Conservation (phyloP, 2,888 invertebrate genomes). For the Eristalis tenax region DNA sequence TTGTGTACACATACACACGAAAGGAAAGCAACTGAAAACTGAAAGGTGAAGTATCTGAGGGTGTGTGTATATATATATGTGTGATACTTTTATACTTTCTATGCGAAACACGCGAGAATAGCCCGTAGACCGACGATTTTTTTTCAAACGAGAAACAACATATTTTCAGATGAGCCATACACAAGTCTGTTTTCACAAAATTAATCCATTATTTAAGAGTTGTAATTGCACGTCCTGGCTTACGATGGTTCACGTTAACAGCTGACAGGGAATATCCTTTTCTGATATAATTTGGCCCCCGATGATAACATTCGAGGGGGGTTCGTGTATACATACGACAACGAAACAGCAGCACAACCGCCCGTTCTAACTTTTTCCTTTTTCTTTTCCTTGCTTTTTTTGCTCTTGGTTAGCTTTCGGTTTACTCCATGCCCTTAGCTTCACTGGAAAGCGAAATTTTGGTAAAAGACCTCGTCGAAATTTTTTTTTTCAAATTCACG, state of each 20-base stretch:
- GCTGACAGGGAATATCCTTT: conserved; percentile 52
- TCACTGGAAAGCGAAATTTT: conserved; percentile 35
- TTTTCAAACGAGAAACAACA: conserved; percentile 36
- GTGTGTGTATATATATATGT: conserved; percentile 41
- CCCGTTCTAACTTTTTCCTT: conserved; percentile 5
- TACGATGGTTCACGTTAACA: conserved; percentile 23
- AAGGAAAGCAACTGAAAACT: conserved; percentile 30
- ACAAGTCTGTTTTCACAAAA: conserved; percentile 39
- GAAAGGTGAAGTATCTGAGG: conserved; percentile 54
- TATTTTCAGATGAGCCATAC: conserved; percentile 17
- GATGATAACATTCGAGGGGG: conserved; percentile 63
- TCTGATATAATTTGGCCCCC: conserved; percentile 43
- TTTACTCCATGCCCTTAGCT: conserved; percentile 13
- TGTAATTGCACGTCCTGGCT: conserved; percentile 24
- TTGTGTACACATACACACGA: conserved; percentile 45
- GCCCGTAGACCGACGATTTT: conserved; percentile 26
- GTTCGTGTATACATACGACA: conserved; percentile 63
- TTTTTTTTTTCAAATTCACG: not conserved
- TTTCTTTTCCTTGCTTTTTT: not conserved
- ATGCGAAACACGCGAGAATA: conserved; percentile 65
- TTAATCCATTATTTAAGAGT: conserved; percentile 35
- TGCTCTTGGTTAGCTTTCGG: not conserved
- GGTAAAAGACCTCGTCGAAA: not conserved
- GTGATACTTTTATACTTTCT: conserved; percentile 41
- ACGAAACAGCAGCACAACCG: conserved; percentile 35